Conservation (phyloP, 2,888 invertebrate species). For the Bombylius discolor region DNA sequence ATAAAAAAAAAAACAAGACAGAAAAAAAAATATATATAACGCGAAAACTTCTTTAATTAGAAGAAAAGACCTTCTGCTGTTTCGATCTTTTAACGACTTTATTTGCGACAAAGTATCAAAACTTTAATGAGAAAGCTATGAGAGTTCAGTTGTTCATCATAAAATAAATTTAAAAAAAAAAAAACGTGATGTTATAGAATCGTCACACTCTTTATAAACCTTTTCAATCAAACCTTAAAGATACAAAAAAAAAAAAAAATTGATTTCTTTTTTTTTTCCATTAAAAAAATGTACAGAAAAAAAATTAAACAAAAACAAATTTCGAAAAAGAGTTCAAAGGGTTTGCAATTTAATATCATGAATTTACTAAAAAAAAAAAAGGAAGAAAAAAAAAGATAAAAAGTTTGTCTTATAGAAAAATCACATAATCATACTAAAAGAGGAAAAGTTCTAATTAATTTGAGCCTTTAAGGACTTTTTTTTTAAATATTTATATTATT, state of each 20-base stretch:
- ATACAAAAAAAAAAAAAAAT: too few species aligned
- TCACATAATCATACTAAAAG: neutral
- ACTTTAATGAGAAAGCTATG: neutral
- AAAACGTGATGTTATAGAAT: too few species aligned
- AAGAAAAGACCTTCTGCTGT: neutral
- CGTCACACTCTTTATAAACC: too few species aligned
- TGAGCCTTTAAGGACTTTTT: neutral
- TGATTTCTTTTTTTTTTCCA: too few species aligned
- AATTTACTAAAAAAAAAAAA: slow-evolving; percentile 1
- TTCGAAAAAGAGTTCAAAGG: neutral
- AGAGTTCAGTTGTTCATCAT: too few species aligned
- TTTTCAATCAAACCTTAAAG: too few species aligned
- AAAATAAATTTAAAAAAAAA: too few species aligned
- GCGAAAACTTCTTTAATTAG: slow-evolving; percentile 6
- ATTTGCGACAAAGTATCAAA: slow-evolving; percentile 6
- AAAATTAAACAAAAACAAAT: neutral
- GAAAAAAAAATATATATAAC: neutral
- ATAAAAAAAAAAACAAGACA: neutral
- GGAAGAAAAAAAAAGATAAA: neutral
- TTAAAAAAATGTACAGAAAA: neutral
- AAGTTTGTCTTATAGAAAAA: neutral
- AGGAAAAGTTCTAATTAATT: slow-evolving; percentile 7
- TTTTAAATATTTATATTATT: neutral
- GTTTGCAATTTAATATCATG: slow-evolving; percentile 2
- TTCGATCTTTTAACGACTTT: neutral